These are phyloP conservation scores for Drosophila prolongata DNA, from an alignment of 2,888 invertebrate genomes.

Conservation along the genomic window DNA sequence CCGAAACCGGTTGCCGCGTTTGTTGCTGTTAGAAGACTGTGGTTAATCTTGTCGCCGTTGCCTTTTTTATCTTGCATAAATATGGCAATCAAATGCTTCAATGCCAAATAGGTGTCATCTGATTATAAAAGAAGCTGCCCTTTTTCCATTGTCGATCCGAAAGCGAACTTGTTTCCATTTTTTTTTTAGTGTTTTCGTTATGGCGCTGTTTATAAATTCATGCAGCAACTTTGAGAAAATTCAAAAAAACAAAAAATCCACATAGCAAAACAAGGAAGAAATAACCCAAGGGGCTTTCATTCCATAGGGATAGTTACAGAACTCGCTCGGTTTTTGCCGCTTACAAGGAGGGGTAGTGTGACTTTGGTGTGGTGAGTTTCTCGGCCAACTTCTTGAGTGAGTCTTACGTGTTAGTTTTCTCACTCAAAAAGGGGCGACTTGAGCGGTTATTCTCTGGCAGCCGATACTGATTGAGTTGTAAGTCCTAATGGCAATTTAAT, in stretches of 20 bases:
- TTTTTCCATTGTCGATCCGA: slow-evolving; percentile 19
- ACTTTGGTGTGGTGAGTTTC: slow-evolving; percentile 64
- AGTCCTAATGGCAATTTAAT: slow-evolving; percentile 62
- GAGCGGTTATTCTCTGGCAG: not conserved
- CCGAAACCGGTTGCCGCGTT: slow-evolving; percentile 65
- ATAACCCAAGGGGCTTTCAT: not conserved
- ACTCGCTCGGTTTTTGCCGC: slow-evolving; percentile 10
- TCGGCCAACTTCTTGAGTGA: slow-evolving; percentile 13
- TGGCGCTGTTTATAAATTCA: slow-evolving; percentile 32
- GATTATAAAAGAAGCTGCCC: slow-evolving; percentile 40
- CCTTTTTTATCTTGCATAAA: slow-evolving; percentile 76
- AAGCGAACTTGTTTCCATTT: slow-evolving; percentile 18
- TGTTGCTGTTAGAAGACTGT: slow-evolving; percentile 73
- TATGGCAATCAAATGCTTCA: slow-evolving; percentile 79
- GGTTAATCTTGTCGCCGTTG: slow-evolving; percentile 81
- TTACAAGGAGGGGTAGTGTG: slow-evolving; percentile 39
- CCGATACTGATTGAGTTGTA: slow-evolving; percentile 38
- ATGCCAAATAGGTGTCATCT: slow-evolving; percentile 72
- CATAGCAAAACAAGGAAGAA: not conserved
- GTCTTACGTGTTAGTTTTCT: slow-evolving; percentile 28
- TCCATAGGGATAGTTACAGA: slow-evolving; percentile 35
- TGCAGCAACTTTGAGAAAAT: slow-evolving; percentile 32
- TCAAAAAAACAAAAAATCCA: slow-evolving; percentile 10
- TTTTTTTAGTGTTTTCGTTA: slow-evolving; percentile 19
- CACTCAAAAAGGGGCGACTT: slow-evolving; percentile 42